Evolutionary conservation across 1,140 invertebrate genomes (phyloP).

Genomic region (Zophobas morio): DNA sequence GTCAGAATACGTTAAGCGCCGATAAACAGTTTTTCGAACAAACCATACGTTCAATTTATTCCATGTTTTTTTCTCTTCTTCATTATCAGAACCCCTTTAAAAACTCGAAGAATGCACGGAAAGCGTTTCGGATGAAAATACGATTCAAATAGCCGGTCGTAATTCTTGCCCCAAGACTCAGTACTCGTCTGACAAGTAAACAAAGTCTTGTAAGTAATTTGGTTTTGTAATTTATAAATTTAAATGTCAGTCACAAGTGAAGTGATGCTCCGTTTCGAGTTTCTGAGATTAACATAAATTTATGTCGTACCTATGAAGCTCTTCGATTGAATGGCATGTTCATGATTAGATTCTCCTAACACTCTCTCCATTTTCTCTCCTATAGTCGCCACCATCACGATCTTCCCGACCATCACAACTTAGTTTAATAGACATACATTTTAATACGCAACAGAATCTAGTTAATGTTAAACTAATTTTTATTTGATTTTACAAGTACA

Average conservation of each 20-base stretch:
- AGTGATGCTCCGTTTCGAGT: slow-evolving; percentile 45
- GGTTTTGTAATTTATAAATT: slow-evolving; percentile 57
- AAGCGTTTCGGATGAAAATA: slow-evolving; percentile 18
- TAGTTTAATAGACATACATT: too few species aligned
- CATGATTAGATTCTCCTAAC: too few species aligned
- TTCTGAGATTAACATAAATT: slow-evolving; percentile 51
- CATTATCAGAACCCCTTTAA: not conserved
- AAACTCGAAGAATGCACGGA: not conserved
- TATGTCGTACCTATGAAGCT: slow-evolving; percentile 36
- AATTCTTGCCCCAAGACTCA: slow-evolving; percentile 24
- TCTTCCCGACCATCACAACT: too few species aligned
- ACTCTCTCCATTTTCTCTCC: not conserved
- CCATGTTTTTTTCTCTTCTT: slow-evolving; percentile 4
- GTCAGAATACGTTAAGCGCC: slow-evolving; percentile 51
- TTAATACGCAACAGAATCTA: too few species aligned
- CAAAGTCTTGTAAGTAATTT: slow-evolving; percentile 50
- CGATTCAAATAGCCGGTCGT: slow-evolving; percentile 5
- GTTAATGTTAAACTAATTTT: too few species aligned
- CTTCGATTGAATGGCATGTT: slow-evolving; percentile 20
- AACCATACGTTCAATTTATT: slow-evolving; percentile 24
- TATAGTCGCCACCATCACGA: not conserved
- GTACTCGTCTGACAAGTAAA: slow-evolving; percentile 43
- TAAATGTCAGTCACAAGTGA: slow-evolving; percentile 55
- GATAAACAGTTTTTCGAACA: slow-evolving; percentile 35
- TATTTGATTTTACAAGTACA: too few species aligned